These are phyloP conservation scores for Drosophila monieri DNA, from an alignment of 2,888 invertebrate species.

Conservation along the genomic window DNA sequence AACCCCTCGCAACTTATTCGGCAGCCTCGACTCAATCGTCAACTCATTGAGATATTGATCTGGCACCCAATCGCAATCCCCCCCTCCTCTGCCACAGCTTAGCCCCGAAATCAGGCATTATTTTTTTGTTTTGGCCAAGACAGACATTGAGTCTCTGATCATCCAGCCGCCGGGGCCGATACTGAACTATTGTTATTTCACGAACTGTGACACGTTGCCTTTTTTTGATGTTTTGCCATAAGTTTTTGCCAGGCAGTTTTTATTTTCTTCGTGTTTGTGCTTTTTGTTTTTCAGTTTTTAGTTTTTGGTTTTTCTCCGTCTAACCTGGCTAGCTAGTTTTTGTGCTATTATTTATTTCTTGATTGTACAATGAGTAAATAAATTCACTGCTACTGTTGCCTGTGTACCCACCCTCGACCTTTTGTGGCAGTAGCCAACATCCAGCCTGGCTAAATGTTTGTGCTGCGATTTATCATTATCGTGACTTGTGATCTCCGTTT, in stretches of 20 bases:
- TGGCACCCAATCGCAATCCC: conserved; percentile 14
- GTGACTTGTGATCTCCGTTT: conserved; percentile 78
- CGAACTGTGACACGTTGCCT: conserved; percentile 77
- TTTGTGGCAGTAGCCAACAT: conserved; percentile 70
- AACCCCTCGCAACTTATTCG: conserved; percentile 54
- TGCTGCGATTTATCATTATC: conserved; percentile 78
- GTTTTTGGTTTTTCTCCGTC: conserved; percentile 24
- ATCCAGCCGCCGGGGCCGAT: conserved; percentile 71
- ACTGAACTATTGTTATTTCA: conserved; percentile 80
- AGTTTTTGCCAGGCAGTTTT: conserved; percentile 32
- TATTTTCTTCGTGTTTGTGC: conserved; percentile 63
- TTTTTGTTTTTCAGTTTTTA: conserved; percentile 30
- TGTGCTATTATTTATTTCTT: conserved; percentile 72
- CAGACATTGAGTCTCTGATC: conserved; percentile 54
- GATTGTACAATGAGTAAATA: conserved; percentile 78
- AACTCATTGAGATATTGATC: conserved; percentile 78
- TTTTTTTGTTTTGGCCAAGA: conserved; percentile 20
- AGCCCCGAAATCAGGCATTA: conserved; percentile 11
- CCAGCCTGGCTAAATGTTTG: conserved; percentile 73
- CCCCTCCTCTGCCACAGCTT: neutral
- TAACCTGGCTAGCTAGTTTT: conserved; percentile 11
- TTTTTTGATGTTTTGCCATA: conserved; percentile 50
- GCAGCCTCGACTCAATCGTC: conserved; percentile 75
- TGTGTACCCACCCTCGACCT: conserved; percentile 76
- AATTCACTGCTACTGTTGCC: conserved; percentile 67